Conservation (phyloP, 2,113 vertebrate species). For the Pogonocichla stellata region DNA sequence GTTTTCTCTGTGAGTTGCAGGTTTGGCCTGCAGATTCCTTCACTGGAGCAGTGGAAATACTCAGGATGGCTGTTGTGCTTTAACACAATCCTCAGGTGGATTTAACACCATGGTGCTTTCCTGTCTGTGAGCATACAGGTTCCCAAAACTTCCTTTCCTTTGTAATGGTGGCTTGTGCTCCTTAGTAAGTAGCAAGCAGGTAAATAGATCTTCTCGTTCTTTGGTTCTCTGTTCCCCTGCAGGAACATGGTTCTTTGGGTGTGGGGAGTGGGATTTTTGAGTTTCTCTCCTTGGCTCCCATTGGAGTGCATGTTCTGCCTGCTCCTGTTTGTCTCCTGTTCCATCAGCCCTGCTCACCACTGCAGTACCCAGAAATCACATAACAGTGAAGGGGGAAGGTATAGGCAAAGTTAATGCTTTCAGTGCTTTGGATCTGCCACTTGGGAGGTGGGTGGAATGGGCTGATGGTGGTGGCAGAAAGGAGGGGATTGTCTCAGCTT, state of each 20-base stretch:
- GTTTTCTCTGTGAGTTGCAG: background rate
- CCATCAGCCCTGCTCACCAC: background rate
- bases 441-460: background rate
- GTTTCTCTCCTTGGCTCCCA: background rate
- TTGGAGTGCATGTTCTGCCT: background rate
- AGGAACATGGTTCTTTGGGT: background rate
- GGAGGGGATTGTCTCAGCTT: background rate
- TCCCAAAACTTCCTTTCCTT: background rate
- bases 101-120: background rate
- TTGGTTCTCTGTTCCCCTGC: background rate
- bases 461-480: background rate
- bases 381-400: background rate
- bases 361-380: background rate
- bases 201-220: background rate
- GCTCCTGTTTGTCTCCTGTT: background rate
- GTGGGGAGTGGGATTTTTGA: background rate
- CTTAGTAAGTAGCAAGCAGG: background rate
- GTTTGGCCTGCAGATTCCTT: background rate
- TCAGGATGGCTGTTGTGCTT: background rate
- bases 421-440: background rate
- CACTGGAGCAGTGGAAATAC: background rate
- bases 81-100: background rate
- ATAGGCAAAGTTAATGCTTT: background rate
- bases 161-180: background rate
- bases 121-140: background rate